phyloP scores from a whole-genome alignment of 1,140 invertebrate species.

The Trissolcus basalis region DNA sequence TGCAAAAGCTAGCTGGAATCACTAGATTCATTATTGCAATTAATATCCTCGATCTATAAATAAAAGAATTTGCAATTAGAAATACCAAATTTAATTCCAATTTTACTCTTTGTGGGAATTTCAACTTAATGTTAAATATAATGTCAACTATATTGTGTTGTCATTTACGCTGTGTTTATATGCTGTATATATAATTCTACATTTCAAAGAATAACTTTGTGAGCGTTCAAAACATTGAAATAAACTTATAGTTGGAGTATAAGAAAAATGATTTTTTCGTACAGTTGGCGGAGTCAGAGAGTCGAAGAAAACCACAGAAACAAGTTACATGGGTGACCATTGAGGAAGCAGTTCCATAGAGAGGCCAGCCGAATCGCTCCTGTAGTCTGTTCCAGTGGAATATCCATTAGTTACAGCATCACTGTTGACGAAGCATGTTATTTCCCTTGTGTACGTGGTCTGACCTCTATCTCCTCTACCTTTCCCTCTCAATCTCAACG shows the following conservation, averaged over 20 bases:
- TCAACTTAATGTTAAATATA: no score
- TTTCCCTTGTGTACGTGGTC: conserved; percentile 75
- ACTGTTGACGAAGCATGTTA: conserved; percentile 76
- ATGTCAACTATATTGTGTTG: no score
- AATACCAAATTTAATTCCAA: no score
- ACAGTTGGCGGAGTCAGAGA: background rate
- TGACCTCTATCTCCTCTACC: conserved; percentile 58
- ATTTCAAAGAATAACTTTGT: no score
- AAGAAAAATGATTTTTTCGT: no score
- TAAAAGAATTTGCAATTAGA: no score
- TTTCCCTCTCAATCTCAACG: conserved; percentile 52
- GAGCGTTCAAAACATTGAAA: no score
- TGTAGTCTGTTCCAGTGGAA: conserved; percentile 70
- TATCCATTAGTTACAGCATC: conserved; percentile 77
- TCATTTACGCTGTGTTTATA: no score
- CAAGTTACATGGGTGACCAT: conserved; percentile 10
- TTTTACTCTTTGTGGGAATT: no score
- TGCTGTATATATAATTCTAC: no score
- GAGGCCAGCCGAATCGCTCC: conserved; percentile 66
- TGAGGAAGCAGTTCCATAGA: conserved; percentile 55
- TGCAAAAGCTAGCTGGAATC: conserved; percentile 34
- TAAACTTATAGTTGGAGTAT: no score
- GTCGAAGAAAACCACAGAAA: conserved; percentile 1
- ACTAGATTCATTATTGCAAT: conserved; percentile 51
- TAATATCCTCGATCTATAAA: conserved; percentile 42